phyloP scores from a whole-genome alignment of 1,140 invertebrate species.

The Proctacanthus coquilletti region DNA sequence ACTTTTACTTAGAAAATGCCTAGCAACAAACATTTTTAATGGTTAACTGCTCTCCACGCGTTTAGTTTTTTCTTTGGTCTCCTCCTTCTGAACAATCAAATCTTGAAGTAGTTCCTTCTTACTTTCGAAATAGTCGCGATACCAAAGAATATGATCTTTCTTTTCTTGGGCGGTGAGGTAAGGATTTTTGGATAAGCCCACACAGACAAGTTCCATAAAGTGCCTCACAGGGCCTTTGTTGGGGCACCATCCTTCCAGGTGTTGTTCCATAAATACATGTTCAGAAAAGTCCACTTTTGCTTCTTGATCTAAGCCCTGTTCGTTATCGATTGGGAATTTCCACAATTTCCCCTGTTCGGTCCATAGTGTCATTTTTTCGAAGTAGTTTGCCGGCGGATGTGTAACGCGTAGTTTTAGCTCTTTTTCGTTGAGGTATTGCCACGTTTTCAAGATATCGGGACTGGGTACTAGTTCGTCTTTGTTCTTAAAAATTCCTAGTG shows the following conservation, averaged over 20 bases:
- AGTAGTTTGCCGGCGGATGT: conserved; percentile 70
- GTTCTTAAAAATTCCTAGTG: conserved; percentile 42
- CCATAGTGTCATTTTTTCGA: conserved; percentile 87
- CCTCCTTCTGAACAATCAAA: conserved; percentile 13
- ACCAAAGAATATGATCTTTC: conserved; percentile 83
- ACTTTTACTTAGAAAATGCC: no score
- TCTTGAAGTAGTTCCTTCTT: conserved; percentile 54
- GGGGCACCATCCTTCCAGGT: conserved; percentile 80
- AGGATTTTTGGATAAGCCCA: conserved; percentile 89
- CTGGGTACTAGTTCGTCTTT: conserved; percentile 23
- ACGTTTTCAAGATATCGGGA: conserved; percentile 41
- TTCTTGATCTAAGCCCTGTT: conserved; percentile 77
- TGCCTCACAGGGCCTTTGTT: conserved; percentile 74
- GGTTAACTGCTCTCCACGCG: background rate
- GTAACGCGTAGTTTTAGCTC: conserved; percentile 46
- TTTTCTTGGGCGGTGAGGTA: conserved; percentile 80
- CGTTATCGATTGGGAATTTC: conserved; percentile 96
- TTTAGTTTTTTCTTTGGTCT: background rate
- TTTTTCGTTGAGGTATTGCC: conserved; percentile 46
- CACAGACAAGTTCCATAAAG: conserved; percentile 92
- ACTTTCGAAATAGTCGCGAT: conserved; percentile 72
- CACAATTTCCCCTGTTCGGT: conserved; percentile 90
- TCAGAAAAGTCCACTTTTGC: conserved; percentile 68
- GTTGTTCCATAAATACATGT: conserved; percentile 82
- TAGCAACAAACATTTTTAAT: no score